phyloP scores from a whole-genome alignment of 1,140 invertebrate genomes.

The Chrysoperla carnea region DNA sequence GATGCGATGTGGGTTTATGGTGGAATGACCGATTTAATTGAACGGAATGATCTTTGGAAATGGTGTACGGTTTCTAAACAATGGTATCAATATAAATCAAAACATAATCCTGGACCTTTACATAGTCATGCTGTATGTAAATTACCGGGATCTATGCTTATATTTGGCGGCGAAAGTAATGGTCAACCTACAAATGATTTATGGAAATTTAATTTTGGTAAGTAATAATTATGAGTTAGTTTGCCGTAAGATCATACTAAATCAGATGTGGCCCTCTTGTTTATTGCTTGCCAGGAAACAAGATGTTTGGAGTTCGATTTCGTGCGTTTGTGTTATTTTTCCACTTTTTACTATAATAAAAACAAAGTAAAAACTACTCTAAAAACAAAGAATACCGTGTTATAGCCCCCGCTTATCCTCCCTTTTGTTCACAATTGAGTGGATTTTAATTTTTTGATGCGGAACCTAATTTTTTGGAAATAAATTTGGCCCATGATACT shows the following conservation, averaged over 20 bases:
- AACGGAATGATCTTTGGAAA: conserved; percentile 68
- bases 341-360: too few relatives aligned
- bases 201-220: conserved; percentile 79
- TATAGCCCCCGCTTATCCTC: too few relatives aligned
- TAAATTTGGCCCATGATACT: too few relatives aligned
- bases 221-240: conserved; percentile 14
- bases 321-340: too few relatives aligned
- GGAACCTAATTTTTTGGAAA: too few relatives aligned
- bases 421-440: too few relatives aligned
- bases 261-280: too few relatives aligned
- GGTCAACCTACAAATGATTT: conserved; percentile 60
- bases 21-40: conserved; percentile 72
- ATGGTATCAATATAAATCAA: conserved; percentile 50
- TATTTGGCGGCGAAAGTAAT: conserved; percentile 65
- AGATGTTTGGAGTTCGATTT: too few relatives aligned
- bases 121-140: conserved; percentile 68
- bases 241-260: too few relatives aligned
- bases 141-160: conserved; percentile 59
- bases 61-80: conserved; percentile 50
- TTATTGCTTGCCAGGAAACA: background rate
- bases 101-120: conserved; percentile 53
- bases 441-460: too few relatives aligned
- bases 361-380: too few relatives aligned
- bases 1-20: conserved; percentile 74
- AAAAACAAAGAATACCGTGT: too few relatives aligned